These are phyloP conservation scores for Gobius niger DNA, from an alignment of 2,113 vertebrate species.

Conservation along the genomic window DNA sequence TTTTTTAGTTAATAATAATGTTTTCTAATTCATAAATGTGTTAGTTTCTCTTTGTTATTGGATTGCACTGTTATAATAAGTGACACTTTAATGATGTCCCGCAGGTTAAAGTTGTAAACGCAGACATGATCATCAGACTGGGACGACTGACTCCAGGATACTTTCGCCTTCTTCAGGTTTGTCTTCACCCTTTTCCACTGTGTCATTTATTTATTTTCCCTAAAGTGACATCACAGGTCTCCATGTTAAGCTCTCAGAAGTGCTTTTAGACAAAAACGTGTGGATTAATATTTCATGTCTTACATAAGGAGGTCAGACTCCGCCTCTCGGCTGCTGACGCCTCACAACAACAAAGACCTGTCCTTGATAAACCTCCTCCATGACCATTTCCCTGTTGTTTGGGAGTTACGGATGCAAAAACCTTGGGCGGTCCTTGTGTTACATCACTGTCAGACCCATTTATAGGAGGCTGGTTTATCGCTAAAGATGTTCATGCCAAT, in stretches of 20 bases:
- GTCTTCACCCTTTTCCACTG: constrained; percentile 1
- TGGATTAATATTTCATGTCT: constrained; percentile 38
- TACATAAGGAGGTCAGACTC: constrained; percentile 37
- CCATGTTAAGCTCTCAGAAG: neutral
- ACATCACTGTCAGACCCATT: no score
- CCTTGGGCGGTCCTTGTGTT: no score
- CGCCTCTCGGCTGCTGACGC: neutral
- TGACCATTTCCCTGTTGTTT: no score
- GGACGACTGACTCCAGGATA: constrained; percentile 87
- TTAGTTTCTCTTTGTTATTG: neutral
- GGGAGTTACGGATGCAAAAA: no score
- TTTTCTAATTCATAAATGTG: no score
- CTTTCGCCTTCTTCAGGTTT: constrained; percentile 87
- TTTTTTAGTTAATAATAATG: no score
- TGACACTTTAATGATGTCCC: neutral
- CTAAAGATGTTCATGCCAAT: no score
- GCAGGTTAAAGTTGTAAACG: constrained; percentile 21
- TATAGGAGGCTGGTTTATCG: no score
- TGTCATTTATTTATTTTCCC: neutral
- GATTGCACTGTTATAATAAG: neutral
- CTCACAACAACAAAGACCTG: neutral
- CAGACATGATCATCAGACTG: constrained; percentile 82
- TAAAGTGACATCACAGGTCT: neutral
- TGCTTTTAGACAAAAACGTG: constrained; percentile 4
- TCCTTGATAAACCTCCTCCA: neutral